Percentiles rank a stretch among this genome's conserved stretches.
Conservation (phyloP, 2,888 invertebrate species). For the Drosophila melanosoma region DNA sequence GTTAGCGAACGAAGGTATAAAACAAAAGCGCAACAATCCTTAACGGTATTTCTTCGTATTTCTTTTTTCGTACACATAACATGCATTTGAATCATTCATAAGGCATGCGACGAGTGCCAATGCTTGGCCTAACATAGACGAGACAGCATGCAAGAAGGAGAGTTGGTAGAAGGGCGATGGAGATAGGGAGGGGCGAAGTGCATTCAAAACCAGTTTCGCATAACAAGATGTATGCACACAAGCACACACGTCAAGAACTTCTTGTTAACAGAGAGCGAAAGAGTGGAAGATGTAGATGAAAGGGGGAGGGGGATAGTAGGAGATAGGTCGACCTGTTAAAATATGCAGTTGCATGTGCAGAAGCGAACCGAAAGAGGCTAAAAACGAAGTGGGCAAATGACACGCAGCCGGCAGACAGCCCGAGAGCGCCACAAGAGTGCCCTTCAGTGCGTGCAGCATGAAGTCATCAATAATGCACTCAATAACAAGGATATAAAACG, state of each 20-base stretch:
- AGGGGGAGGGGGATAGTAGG: neutral
- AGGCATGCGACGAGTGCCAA: slow-evolving; percentile 76
- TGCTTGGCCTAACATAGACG: slow-evolving; percentile 51
- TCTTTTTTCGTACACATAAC: slow-evolving; percentile 65
- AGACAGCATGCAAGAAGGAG: slow-evolving; percentile 9
- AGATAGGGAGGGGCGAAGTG: neutral
- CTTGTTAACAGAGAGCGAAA: slow-evolving; percentile 30
- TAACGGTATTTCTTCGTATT: slow-evolving; percentile 70
- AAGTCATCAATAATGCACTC: slow-evolving; percentile 71
- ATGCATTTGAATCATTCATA: slow-evolving; percentile 81
- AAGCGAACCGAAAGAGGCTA: slow-evolving; percentile 47
- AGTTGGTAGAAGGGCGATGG: neutral
- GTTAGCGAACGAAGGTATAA: slow-evolving; percentile 18
- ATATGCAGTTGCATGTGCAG: slow-evolving; percentile 76
- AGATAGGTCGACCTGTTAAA: slow-evolving; percentile 59
- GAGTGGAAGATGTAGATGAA: slow-evolving; percentile 1
- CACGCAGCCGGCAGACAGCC: slow-evolving; percentile 14
- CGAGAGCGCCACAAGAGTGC: slow-evolving; percentile 53
- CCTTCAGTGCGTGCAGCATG: slow-evolving; percentile 55
- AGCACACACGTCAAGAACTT: slow-evolving; percentile 48
- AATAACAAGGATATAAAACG: slow-evolving; percentile 59
- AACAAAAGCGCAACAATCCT: slow-evolving; percentile 72
- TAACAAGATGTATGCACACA: slow-evolving; percentile 55
- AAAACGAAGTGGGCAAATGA: slow-evolving; percentile 65
- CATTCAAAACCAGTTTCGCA: slow-evolving; percentile 69